phyloP scores from a whole-genome alignment of 1,140 invertebrate genomes.

The Sycobia sp. region DNA sequence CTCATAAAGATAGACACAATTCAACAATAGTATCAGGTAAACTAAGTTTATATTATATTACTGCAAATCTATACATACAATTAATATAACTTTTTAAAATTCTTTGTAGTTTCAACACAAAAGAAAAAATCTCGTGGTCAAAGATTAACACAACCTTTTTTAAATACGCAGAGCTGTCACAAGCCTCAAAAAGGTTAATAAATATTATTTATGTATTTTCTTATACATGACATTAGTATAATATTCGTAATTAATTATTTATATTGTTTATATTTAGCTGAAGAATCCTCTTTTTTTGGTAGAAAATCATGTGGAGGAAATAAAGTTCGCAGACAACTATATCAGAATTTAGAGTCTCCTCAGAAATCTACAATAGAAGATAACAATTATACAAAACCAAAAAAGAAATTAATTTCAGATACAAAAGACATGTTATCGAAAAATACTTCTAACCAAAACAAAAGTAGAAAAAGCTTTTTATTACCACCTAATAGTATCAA shows the following conservation, averaged over 20 bases:
- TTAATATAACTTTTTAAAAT: neutral
- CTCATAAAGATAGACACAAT: slow-evolving; percentile 14
- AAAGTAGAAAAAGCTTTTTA: slow-evolving; percentile 37
- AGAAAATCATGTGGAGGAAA: neutral
- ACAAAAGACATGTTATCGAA: neutral
- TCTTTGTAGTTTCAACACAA: slow-evolving; percentile 27
- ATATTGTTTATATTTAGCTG: neutral
- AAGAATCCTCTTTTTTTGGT: slow-evolving; percentile 12
- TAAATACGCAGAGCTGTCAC: slow-evolving; percentile 25
- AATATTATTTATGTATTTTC: neutral
- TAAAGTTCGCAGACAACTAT: slow-evolving; percentile 38
- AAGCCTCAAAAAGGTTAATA: slow-evolving; percentile 31
- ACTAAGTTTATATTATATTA: neutral
- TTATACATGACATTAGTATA: neutral
- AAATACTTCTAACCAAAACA: neutral
- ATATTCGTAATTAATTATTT: slow-evolving; percentile 1
- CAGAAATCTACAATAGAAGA: slow-evolving; percentile 24
- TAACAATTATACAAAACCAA: neutral
- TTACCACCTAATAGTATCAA: slow-evolving; percentile 43
- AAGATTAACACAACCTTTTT: slow-evolving; percentile 19
- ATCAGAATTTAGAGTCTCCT: slow-evolving; percentile 31
- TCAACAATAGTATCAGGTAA: slow-evolving; percentile 24
- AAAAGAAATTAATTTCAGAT: slow-evolving; percentile 12
- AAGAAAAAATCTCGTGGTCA: slow-evolving; percentile 27
- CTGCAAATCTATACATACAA: neutral